phyloP scores from a whole-genome alignment of 2,797 vertebrate genomes.

The Crax fasciolata region DNA sequence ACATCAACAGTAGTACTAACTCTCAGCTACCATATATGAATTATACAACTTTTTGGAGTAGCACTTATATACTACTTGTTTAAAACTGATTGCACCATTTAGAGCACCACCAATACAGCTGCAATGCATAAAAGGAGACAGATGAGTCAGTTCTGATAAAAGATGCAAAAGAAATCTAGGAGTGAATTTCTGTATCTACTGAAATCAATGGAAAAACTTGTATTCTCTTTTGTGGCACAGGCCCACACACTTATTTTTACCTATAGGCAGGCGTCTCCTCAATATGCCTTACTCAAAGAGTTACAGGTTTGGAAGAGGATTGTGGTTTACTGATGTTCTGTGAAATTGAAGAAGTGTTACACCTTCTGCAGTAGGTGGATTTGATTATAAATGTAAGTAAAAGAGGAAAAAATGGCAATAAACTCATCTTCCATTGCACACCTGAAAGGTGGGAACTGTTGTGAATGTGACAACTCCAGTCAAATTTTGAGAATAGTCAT shows the following conservation, averaged over 20 bases:
- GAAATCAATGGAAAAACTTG: background rate
- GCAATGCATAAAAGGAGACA: background rate
- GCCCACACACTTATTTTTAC: background rate
- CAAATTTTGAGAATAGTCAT: background rate
- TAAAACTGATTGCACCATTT: background rate
- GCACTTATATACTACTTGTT: background rate
- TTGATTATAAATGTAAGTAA: background rate
- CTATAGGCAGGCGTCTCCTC: background rate
- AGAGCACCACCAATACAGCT: background rate
- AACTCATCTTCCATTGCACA: background rate
- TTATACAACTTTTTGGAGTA: background rate
- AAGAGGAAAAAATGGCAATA: background rate
- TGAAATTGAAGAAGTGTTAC: background rate
- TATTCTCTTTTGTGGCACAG: background rate
- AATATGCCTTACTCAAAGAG: background rate
- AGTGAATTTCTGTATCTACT: background rate
- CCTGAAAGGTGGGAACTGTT: background rate
- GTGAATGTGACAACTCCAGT: background rate
- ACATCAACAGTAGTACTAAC: background rate
- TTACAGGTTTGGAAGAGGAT: background rate
- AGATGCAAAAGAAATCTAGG: background rate
- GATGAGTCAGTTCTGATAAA: background rate
- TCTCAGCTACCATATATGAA: background rate
- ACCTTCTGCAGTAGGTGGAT: background rate
- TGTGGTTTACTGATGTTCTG: background rate